Percentiles rank a stretch among this genome's conserved stretches.
Conservation (phyloP, 2,888 invertebrate species). For the Cheilosia impressa region DNA sequence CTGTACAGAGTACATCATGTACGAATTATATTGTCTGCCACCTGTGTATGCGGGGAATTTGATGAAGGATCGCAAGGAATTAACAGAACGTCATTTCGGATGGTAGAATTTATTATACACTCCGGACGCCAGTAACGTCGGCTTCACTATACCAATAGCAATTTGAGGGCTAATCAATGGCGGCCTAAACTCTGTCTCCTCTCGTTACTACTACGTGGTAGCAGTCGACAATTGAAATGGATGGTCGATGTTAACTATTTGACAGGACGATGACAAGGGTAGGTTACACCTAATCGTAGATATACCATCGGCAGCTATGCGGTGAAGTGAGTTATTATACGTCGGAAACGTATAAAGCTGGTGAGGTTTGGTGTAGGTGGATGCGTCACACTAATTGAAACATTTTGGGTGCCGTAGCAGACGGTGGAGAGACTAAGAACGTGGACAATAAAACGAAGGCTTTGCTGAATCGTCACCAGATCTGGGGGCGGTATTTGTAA, state of each 20-base stretch:
- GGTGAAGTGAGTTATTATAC: conserved; percentile 61
- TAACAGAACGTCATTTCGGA: conserved; percentile 44
- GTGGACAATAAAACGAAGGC: no score
- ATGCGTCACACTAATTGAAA: conserved; percentile 43
- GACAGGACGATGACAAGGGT: conserved; percentile 46
- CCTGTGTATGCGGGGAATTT: conserved; percentile 17
- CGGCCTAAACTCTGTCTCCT: neutral
- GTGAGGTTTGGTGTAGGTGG: neutral
- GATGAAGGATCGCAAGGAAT: conserved; percentile 34
- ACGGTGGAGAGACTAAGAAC: neutral
- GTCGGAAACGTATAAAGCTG: neutral
- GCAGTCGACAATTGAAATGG: conserved; percentile 50
- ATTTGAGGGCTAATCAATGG: conserved; percentile 54
- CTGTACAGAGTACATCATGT: neutral
- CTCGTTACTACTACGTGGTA: neutral
- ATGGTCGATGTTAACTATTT: conserved; percentile 46
- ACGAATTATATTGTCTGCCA: neutral
- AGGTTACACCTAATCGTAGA: neutral
- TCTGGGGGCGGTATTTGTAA: neutral
- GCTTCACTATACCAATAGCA: conserved; percentile 18
- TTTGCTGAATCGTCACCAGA: neutral
- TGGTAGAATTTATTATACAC: conserved; percentile 32
- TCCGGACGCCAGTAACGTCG: neutral
- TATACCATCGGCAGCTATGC: conserved; percentile 20
- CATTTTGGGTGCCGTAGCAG: conserved; percentile 19